Evolutionary conservation across 2,797 vertebrate species (phyloP), one percentile per base, ranked within the genome.

Genomic region (Pangasius macronema): DNA sequence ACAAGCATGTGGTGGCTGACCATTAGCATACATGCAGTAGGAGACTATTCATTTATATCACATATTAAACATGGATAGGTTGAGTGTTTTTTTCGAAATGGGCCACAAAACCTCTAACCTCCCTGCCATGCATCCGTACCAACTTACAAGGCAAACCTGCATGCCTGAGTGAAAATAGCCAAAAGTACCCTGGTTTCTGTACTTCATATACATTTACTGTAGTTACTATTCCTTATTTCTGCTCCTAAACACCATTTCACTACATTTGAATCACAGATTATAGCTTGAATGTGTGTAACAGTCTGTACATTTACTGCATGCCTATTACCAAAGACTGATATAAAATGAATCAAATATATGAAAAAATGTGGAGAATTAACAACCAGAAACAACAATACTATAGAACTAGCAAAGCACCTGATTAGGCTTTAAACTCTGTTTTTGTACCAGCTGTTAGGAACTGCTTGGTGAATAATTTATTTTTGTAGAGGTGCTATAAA

Each of bases 391-490:
- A 82, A 24, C 42, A 83, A 68, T 67, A 30, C 39, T 49, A 53
- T 33, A 83, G 16, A 20, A 13, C 2, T 46, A 30, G 36, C 57
- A 53, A 53, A 11, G 63, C 30, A 68, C 16, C 24, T 55, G 65
- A 53, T 36, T 51, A 5, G 30, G 46, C n/a, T 83, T 83, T 83
- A 68, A 67, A 70, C 68, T 70, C 20, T 36, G 7, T 83, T 36
- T 84, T 55, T n/a, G 49, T 24, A 49, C 11, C 30, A 72, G 67
- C 42, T 67, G 81, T 82, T 67, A 55, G 22, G 14, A 84, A 11
- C 65, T 36, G 65, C 20, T 84, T 84, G 39, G 30, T 84, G 30
- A 84, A 55, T 84, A 55, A 84, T 84, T 55, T 24, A 39, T 84
- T 53, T 84, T 70, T 72, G 20, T 55, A 27, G 79, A 7, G 67